Base-by-base conservation (phyloP, 53 echinoderm and acorn worm genomes). In the Stichopus horrens region DNA sequence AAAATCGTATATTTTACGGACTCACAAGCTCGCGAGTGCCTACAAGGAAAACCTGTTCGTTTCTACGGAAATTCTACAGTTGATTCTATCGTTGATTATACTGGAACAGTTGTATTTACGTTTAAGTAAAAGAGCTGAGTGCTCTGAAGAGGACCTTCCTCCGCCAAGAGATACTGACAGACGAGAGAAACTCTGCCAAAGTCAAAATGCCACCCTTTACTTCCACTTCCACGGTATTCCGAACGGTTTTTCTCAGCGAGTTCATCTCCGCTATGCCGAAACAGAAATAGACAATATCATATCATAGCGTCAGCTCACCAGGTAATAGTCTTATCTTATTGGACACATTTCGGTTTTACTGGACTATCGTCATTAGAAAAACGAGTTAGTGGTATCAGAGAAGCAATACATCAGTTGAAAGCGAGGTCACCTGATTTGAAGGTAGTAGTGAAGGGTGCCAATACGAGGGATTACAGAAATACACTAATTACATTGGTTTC, bases 191-290 rank as follows among this genome's bases (percentile, higher is more conserved):
- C 16, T 52, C 18, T 78, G 78, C 14, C 4, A 37, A 4, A 23
- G 53, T 9, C 52, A 52, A 9, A 52, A 78, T 5, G 8, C 14
- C 4, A 78, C 55, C 14, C 78, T 78, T 0, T 54, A 78, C 8
- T 78, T 78, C 14, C 78, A 78, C n/a, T 78, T 78, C 53, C 78
- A 78, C 16, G 78, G 78, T 52, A 13, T 78, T 54, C 78, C 78
- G 0, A 78, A 78, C 55, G 78, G 78, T 52, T 18, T n/a, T 9
- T 52, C 16, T 52, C 37, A 53, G 55, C 78, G 53, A 78, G 53
- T 78, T 52, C 51, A 52, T 11, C 37, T 52, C 78, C 78, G 53
- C 55, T 78, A 78, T 52, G 55, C n/a, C 14, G 78, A 51, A 51
- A 78, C 18, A 53, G 78, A 78, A 78, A 78, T 78, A 23, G 78